Conservation (phyloP, 2,888 invertebrate species). For the Xanthia icteritia region DNA sequence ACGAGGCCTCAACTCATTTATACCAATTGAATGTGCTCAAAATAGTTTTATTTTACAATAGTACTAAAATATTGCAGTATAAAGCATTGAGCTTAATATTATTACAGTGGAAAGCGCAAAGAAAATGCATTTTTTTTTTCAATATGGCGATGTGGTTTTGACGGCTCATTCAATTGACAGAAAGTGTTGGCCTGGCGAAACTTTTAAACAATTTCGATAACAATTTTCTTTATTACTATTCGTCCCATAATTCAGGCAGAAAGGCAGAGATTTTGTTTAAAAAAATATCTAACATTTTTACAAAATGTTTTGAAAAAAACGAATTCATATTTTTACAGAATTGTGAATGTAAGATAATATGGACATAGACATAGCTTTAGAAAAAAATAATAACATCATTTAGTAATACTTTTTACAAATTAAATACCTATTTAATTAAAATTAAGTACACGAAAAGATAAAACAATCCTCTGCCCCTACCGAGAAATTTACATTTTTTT, state of each 20-base stretch:
- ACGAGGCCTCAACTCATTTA: slow-evolving; percentile 16
- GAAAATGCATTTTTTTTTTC: slow-evolving; percentile 27
- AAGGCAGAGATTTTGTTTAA: slow-evolving; percentile 71
- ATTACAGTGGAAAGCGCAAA: slow-evolving; percentile 55
- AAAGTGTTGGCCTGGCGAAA: slow-evolving; percentile 28
- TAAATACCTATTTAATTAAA: slow-evolving; percentile 31
- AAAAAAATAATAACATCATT: slow-evolving; percentile 24
- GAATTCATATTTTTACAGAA: slow-evolving; percentile 22
- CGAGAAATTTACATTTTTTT: slow-evolving; percentile 70
- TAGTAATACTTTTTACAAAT: slow-evolving; percentile 52
- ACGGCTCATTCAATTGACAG: slow-evolving; percentile 44
- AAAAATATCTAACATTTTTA: slow-evolving; percentile 42
- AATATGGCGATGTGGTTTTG: slow-evolving; percentile 50
- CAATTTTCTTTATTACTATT: slow-evolving; percentile 77
- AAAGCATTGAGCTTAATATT: slow-evolving; percentile 47
- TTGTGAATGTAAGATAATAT: not conserved
- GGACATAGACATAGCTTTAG: not conserved
- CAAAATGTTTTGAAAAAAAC: slow-evolving; percentile 39
- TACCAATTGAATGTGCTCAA: slow-evolving; percentile 42
- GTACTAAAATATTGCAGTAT: slow-evolving; percentile 44
- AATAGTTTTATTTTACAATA: slow-evolving; percentile 26
- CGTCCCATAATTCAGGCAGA: slow-evolving; percentile 74
- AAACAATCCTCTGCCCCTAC: slow-evolving; percentile 71
- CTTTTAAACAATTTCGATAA: slow-evolving; percentile 75
- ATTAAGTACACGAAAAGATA: slow-evolving; percentile 23